phyloP scores from a whole-genome alignment of 2,113 vertebrate species.

The Asarcornis scutulata region DNA sequence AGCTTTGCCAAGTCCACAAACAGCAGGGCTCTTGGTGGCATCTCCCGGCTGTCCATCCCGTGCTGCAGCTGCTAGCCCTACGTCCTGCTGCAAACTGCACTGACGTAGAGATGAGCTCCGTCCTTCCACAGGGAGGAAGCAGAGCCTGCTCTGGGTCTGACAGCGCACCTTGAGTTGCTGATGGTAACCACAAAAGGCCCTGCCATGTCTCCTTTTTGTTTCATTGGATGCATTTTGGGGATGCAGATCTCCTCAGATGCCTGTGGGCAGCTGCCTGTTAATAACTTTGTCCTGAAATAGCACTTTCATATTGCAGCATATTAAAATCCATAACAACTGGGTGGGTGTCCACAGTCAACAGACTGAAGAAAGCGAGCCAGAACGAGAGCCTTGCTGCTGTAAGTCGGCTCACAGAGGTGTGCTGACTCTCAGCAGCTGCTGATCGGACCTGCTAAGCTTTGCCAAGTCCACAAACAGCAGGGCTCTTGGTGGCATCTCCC shows the following conservation, averaged over 20 bases:
- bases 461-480: background rate
- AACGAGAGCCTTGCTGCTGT: background rate
- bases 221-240: background rate
- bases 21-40: background rate
- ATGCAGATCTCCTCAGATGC: background rate
- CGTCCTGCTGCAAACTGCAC: background rate
- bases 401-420: conserved; percentile 23
- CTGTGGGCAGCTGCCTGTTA: background rate
- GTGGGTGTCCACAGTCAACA: conserved; percentile 44
- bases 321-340: conserved; percentile 57
- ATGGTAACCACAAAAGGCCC: background rate
- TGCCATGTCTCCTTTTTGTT: background rate
- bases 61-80: rapidly evolving
- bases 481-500: background rate
- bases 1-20: background rate
- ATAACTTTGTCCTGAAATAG: conserved; percentile 61
- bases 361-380: background rate
- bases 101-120: rapidly evolving
- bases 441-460: background rate
- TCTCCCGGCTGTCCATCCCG: rapidly evolving
- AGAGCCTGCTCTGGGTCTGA: background rate
- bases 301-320: conserved; percentile 42
- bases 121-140: background rate
- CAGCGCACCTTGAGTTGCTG: background rate
- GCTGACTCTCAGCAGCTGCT: background rate